Conservation (phyloP, 2,888 invertebrate genomes). For the Melinopterus prodromus region DNA sequence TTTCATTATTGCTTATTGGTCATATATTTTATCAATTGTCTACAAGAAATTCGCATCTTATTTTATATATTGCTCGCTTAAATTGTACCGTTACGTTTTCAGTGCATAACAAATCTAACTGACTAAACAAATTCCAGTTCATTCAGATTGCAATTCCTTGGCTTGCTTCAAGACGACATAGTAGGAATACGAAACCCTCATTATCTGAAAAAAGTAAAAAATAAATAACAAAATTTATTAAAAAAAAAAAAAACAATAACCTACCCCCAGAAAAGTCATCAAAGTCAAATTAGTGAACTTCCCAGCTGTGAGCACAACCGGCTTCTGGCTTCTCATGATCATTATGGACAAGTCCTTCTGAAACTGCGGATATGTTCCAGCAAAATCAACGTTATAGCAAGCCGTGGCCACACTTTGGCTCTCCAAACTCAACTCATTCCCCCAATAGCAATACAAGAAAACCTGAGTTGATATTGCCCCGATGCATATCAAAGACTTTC, state of each 20-base stretch:
- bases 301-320: slow-evolving; percentile 61
- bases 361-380: slow-evolving; percentile 33
- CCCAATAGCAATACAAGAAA: slow-evolving; percentile 38
- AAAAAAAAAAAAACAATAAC: slow-evolving; percentile 38
- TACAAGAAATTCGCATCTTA: no score
- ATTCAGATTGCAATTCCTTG: slow-evolving; percentile 8
- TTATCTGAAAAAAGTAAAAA: slow-evolving; percentile 29
- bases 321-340: slow-evolving; percentile 60
- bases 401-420: slow-evolving; percentile 35
- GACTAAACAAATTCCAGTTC: background rate
- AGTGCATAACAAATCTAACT: no score
- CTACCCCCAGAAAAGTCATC: slow-evolving; percentile 62
- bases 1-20: no score
- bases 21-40: no score
- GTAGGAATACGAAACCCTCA: slow-evolving; percentile 35
- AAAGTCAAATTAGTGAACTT: slow-evolving; percentile 61
- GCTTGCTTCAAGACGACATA: slow-evolving; percentile 33
- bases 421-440: slow-evolving; percentile 39
- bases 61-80: no score
- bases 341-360: slow-evolving; percentile 58
- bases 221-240: background rate
- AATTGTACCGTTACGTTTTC: no score
- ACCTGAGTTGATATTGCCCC: slow-evolving; percentile 26
- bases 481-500: background rate
- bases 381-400: slow-evolving; percentile 36